These are phyloP conservation scores for Myiozetetes cayanensis DNA, from an alignment of 2,113 vertebrate genomes.

Conservation along the genomic window DNA sequence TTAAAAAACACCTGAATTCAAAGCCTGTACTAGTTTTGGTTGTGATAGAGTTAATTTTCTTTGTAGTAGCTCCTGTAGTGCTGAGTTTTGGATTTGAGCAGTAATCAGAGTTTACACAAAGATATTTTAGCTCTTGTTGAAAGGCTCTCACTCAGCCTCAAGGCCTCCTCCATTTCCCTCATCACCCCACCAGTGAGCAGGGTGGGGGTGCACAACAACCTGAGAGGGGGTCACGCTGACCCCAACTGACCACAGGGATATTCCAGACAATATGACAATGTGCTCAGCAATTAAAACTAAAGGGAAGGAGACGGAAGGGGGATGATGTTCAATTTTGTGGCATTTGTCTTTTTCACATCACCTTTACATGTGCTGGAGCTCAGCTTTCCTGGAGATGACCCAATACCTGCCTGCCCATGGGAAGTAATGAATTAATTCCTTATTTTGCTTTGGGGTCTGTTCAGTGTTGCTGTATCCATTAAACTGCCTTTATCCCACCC, in stretches of 20 bases:
- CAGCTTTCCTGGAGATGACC: neutral
- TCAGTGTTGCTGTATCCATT: neutral
- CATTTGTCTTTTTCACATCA: neutral
- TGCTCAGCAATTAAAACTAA: neutral
- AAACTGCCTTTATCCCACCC: neutral
- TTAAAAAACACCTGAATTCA: neutral
- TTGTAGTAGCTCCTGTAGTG: accelerated
- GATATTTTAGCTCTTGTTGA: neutral
- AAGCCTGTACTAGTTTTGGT: neutral
- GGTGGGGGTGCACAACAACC: no score
- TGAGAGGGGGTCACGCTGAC: neutral
- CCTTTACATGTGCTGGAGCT: accelerated
- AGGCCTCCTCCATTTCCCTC: neutral
- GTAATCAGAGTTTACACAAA: neutral
- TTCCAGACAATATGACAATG: no score
- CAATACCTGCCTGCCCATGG: neutral
- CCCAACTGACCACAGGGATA: neutral
- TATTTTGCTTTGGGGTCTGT: neutral
- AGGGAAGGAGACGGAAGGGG: neutral
- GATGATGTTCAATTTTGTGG: accelerated
- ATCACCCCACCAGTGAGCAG: accelerated
- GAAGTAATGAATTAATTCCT: neutral
- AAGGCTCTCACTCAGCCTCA: neutral
- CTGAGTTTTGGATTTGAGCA: neutral
- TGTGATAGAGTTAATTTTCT: neutral